Evolutionary conservation across 2,797 vertebrate genomes (phyloP).

Genomic region (Enteromius paludinosus): DNA sequence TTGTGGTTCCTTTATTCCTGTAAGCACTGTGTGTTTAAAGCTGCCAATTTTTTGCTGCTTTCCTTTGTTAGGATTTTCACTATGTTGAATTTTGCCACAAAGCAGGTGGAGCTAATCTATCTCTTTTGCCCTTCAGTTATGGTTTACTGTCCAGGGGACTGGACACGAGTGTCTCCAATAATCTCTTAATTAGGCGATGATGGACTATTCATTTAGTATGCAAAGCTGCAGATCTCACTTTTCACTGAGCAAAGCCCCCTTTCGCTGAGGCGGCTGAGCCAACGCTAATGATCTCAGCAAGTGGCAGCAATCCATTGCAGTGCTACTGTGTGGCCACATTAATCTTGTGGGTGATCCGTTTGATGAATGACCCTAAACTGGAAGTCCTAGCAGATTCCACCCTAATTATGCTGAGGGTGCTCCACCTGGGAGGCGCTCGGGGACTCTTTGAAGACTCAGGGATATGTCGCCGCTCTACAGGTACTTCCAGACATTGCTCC

Average conservation of each 20-base stretch:
- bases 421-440: constrained; percentile 71
- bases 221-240: constrained; percentile 79
- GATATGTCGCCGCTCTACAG: constrained; percentile 59
- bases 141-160: constrained; percentile 80
- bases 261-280: constrained; percentile 74
- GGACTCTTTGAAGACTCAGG: constrained; percentile 70
- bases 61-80: constrained; percentile 77
- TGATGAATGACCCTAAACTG: constrained; percentile 81
- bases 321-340: constrained; percentile 76
- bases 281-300: constrained; percentile 83
- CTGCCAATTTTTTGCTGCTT: constrained; percentile 62
- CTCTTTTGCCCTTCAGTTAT: constrained; percentile 81
- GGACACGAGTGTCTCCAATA: constrained; percentile 81
- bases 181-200: constrained; percentile 84
- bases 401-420: constrained; percentile 82
- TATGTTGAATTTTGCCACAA: constrained; percentile 74
- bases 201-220: constrained; percentile 82
- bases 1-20: background rate
- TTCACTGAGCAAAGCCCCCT: constrained; percentile 67
- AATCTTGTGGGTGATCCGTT: constrained; percentile 80
- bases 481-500: constrained; percentile 55
- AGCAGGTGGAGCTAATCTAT: constrained; percentile 81
- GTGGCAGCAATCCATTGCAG: constrained; percentile 84
- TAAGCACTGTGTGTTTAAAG: constrained; percentile 61
- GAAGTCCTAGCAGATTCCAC: constrained; percentile 79